Base-by-base conservation (phyloP, 2,888 invertebrate genomes). In the Lymantria monacha region DNA sequence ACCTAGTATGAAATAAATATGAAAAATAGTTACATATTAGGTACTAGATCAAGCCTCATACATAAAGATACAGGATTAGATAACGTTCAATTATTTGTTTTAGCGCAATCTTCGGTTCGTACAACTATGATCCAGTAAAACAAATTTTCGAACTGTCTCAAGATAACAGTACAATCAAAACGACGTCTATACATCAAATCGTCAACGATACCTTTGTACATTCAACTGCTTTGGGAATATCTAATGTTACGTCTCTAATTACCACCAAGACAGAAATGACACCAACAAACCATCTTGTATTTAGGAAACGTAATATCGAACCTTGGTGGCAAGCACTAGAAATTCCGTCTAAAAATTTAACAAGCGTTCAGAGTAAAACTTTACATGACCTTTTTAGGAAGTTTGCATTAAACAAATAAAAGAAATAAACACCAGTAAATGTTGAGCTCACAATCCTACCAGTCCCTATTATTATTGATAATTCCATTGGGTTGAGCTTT, bases 121-220 rank as follows among this genome's bases (percentile, higher is more conserved):
- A 43, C 9, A 41, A 14, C 10, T 41, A 41, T 12, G 41, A 41
- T 41, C 41, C 41, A 14, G 7, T 22, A 22, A 7, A 14, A 11
- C 44, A 11, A 37, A 42, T 49, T 46, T 44, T 48, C 45, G 41
- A 41, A 14, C 38, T n/a, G 7, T n/a, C 38, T 2, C 38, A 9
- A n/a, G 2, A n/a, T 11, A n/a, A 38, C 9, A 38, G 33, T 10
- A 38, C 3, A 38, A 7, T 7, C 12, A 38, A 38, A 36, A 11
- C 8, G 36, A 36, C 1, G 2, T 8, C 33, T 2, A 10, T 8
- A 33, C 2, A 33, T 33, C 33, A 33, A 8, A 22, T 22, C 22
- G 2, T 33, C 33, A 33, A 33, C 10, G 33, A 33, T 10, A 33
- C 5, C 9, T 33, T 33, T 10, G 33, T 8, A 8, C 7, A 10